Evolutionary conservation across 2,888 invertebrate genomes (phyloP).

Genomic region (Microchrysa polita): DNA sequence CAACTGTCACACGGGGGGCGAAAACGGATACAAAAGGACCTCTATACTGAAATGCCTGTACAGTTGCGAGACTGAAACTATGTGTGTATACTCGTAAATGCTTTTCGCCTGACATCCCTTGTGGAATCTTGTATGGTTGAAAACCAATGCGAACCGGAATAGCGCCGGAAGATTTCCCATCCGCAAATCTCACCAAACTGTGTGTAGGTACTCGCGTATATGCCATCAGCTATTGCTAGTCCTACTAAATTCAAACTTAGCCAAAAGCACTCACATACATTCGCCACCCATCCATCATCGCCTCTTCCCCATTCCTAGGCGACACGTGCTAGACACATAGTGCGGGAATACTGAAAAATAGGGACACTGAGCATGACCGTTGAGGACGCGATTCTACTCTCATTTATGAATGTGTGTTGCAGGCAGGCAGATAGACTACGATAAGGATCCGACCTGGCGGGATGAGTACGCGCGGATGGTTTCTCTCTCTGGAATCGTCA

Average conservation of each 20-base stretch:
- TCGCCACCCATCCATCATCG: conserved; percentile 4
- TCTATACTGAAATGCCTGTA: conserved; percentile 34
- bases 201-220: no score
- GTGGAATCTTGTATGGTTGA: conserved; percentile 8
- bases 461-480: neutral
- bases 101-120: conserved; percentile 4
- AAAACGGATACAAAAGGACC: conserved; percentile 43
- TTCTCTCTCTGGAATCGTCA: neutral
- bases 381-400: no score
- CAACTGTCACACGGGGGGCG: conserved; percentile 14
- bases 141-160: conserved; percentile 44
- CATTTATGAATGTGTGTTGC: neutral
- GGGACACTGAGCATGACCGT: conserved; percentile 12
- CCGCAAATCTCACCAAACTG: conserved; percentile 49
- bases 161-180: conserved; percentile 48
- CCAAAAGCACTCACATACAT: neutral
- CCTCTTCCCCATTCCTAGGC: conserved; percentile 20
- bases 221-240: conserved; percentile 45
- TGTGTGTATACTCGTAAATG: conserved; percentile 4
- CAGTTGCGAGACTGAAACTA: conserved; percentile 13
- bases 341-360: conserved; percentile 4
- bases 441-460: no score
- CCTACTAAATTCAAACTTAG: conserved; percentile 44
- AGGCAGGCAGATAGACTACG: neutral
- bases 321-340: neutral